Percentiles rank a stretch among this genome's conserved stretches.
Evolutionary conservation across 30 jellyfish, hydroid and myxozoan species (phyloP).

Genomic region (Hydractinia echinata): DNA sequence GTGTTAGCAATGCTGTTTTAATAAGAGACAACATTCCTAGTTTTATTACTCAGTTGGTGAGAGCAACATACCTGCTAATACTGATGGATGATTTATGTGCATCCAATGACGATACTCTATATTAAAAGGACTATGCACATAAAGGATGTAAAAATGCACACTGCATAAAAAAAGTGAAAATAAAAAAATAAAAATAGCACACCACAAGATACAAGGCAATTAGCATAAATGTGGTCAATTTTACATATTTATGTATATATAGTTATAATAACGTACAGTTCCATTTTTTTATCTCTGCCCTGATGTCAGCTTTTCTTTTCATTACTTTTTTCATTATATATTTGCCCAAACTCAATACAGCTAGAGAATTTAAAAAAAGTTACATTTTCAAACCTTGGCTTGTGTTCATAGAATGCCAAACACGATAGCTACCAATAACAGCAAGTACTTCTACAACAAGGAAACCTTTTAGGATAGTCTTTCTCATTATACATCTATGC

Average conservation of each 20-base stretch:
- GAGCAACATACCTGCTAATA: constrained; percentile 42
- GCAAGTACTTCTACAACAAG: constrained; percentile 51
- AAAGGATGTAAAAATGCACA: not conserved
- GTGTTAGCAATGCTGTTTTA: too few relatives aligned
- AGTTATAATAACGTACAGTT: too few relatives aligned
- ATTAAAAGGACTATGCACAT: not conserved
- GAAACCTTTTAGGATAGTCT: constrained; percentile 38
- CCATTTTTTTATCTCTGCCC: too few relatives aligned
- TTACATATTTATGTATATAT: too few relatives aligned
- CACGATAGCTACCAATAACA: constrained; percentile 55
- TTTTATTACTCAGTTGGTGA: not conserved
- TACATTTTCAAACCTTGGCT: constrained; percentile 51
- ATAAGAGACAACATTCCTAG: not conserved
- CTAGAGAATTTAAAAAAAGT: too few relatives aligned
- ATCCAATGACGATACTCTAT: constrained; percentile 77
- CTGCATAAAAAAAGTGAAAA: too few relatives aligned
- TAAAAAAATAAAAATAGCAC: too few relatives aligned
- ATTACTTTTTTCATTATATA: too few relatives aligned
- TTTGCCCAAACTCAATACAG: too few relatives aligned
- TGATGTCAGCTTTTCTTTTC: too few relatives aligned
- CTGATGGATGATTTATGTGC: constrained; percentile 63
- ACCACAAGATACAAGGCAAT: too few relatives aligned
- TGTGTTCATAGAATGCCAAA: constrained; percentile 86
- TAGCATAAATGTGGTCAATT: too few relatives aligned
- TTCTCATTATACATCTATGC: not conserved